Conservation (phyloP, 2,888 invertebrate genomes). For the Drosophila incognita region DNA sequence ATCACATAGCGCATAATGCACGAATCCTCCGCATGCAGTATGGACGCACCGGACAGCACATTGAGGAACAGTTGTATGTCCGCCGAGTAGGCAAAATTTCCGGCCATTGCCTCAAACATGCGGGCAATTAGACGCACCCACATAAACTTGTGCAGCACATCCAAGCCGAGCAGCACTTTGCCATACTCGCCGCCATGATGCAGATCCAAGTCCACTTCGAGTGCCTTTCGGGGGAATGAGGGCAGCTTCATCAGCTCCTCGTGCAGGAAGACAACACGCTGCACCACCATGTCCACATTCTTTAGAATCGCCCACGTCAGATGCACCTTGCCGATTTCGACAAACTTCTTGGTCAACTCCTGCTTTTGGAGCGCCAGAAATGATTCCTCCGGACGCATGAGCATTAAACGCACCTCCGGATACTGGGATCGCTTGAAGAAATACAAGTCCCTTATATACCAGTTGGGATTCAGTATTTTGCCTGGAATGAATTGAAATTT, state of each 20-base stretch:
- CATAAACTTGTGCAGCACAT: constrained; percentile 99
- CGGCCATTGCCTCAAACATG: constrained; percentile 99
- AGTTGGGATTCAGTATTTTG: constrained; percentile 97
- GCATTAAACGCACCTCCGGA: constrained; percentile 96
- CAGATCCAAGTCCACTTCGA: constrained; percentile 97
- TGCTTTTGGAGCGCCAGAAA: constrained; percentile 95
- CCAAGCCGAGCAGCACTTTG: constrained; percentile 94
- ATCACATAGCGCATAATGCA: constrained; percentile 97
- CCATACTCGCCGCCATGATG: constrained; percentile 96
- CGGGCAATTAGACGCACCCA: constrained; percentile 98
- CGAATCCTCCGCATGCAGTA: constrained; percentile 98
- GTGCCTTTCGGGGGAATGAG: constrained; percentile 98
- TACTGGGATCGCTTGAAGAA: constrained; percentile 98
- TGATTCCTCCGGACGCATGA: constrained; percentile 96
- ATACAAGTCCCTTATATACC: constrained; percentile 97
- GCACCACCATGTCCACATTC: constrained; percentile 97
- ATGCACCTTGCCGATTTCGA: constrained; percentile 98
- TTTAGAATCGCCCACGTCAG: constrained; percentile 96
- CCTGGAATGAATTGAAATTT: constrained; percentile 86
- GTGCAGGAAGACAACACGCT: constrained; percentile 98
- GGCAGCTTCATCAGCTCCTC: constrained; percentile 99
- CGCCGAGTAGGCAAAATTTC: constrained; percentile 97
- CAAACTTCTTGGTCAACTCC: constrained; percentile 96
- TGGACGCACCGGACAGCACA: constrained; percentile 97
- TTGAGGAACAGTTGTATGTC: constrained; percentile 99